Percentiles rank a stretch among this genome's conserved stretches.
Evolutionary conservation across 2,888 invertebrate species (phyloP).

Genomic region (Platycnemis pennipes): DNA sequence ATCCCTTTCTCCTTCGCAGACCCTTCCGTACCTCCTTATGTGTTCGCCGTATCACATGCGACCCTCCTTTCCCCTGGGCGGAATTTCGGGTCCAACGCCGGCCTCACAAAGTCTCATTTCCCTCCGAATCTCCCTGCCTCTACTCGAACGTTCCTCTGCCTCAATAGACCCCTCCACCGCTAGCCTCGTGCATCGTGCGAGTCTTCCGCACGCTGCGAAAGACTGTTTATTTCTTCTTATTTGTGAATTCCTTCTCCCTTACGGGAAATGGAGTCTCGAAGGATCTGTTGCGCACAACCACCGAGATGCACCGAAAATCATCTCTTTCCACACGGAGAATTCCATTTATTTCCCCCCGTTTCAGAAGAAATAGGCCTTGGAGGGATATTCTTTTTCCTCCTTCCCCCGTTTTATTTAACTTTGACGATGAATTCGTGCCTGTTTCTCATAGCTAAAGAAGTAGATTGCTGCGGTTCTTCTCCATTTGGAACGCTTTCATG

Average conservation of each 20-base stretch:
- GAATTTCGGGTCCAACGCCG: not conserved
- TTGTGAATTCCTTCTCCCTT: not conserved
- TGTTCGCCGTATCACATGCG: conserved; percentile 6
- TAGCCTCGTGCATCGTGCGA: not conserved
- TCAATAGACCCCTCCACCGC: not conserved
- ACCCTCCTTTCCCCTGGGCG: not conserved
- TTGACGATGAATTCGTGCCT: not conserved
- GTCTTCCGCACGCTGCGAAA: not conserved
- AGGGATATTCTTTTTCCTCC: not conserved
- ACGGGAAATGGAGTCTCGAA: not conserved
- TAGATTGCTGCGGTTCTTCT: not conserved
- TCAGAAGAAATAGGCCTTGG: not conserved
- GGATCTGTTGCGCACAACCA: not conserved
- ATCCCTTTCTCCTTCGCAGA: not conserved
- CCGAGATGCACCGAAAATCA: not conserved
- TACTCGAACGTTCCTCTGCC: not conserved
- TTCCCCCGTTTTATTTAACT: not conserved
- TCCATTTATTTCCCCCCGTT: not conserved
- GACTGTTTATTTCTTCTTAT: not conserved
- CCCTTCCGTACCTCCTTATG: not conserved
- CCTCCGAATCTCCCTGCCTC: not conserved
- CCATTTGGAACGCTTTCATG: not conserved
- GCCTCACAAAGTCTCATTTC: not conserved
- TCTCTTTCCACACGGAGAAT: not conserved
- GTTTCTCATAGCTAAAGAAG: not conserved